These are phyloP conservation scores for Eulemur mongoz DNA, from an alignment of 2,797 vertebrate species.

Conservation along the genomic window DNA sequence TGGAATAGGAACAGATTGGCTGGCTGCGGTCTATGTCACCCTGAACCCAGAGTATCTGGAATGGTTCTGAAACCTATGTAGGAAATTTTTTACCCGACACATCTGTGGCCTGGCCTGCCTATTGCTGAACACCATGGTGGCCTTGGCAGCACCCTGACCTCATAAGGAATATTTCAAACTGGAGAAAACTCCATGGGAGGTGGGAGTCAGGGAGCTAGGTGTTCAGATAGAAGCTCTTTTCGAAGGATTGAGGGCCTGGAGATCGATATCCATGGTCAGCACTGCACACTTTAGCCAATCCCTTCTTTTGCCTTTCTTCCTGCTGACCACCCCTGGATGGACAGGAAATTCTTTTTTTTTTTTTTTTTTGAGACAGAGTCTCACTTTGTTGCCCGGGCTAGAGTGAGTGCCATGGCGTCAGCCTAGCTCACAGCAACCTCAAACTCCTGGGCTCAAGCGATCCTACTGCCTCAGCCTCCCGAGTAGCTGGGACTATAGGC, in stretches of 20 bases:
- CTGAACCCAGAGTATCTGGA: background rate
- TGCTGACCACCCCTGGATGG: background rate
- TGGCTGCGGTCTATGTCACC: background rate
- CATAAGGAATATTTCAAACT: background rate
- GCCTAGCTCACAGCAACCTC: too few relatives aligned
- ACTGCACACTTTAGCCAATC: background rate
- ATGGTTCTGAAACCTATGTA: background rate
- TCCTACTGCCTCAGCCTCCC: too few relatives aligned
- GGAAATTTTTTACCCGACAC: background rate
- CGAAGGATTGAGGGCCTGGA: background rate
- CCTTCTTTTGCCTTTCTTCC: conserved; percentile 25
- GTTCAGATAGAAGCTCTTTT: background rate
- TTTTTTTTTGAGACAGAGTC: too few relatives aligned
- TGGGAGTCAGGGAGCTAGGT: background rate
- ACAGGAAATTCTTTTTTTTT: background rate
- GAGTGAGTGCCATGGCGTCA: too few relatives aligned
- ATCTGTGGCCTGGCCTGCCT: background rate
- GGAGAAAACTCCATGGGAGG: background rate
- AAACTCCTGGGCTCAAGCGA: too few relatives aligned
- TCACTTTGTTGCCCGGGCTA: too few relatives aligned
- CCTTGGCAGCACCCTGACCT: background rate
- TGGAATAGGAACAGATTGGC: background rate
- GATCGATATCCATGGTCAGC: background rate
- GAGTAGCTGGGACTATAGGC: too few relatives aligned
- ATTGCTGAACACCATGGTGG: background rate